Base-by-base conservation (phyloP, 2,797 vertebrate genomes). In the Peromyscus eremicus region DNA sequence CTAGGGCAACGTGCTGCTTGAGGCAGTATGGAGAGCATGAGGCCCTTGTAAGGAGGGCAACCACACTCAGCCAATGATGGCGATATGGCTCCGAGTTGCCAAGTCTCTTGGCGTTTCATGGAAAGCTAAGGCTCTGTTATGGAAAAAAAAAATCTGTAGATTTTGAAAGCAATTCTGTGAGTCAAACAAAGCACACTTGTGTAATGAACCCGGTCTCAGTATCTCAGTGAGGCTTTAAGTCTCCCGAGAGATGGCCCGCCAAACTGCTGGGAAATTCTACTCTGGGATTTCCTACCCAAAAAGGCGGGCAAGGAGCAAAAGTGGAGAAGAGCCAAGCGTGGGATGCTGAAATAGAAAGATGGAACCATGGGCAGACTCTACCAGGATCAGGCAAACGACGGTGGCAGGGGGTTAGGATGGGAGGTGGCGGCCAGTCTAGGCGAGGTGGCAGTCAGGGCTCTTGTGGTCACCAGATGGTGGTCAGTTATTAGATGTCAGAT, bases 41-140 rank as follows among this genome's bases (percentile, higher is more conserved):
- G 43, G 25, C n/a, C 52, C 5, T 40, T n/a, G 49, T 32, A 64
- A 90, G 34, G 34, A 43, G 57, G 52, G 29, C 14, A 60, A 34
- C 17, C 19, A 32, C 40, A 66, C 16, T 21, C 27, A 57, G 62
- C 27, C 73, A 79, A 73, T 81, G 37, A 88, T 43, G 40, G 88
- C 57, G 92, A 75, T 70, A 60, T 11, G 66, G 46, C 80, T 64
- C 80, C 17, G 19, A 40, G 29, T 7, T 82, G 92, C 87, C 93
- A 96, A 81, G 92, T 88, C 76, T 46, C 64, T 49, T 16, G 49
- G 62, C 46, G 87, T 95, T 94, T 97, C 81, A 91, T 76, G 10
- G 93, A 79, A 84, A 92, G 83, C 82, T 81, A 91, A 97, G 49
- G 89, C 40, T 81, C 57, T 70, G 55, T 77, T 49, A 84, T 11